Conservation (phyloP, 2,113 vertebrate species). For the Carassius gibelio region DNA sequence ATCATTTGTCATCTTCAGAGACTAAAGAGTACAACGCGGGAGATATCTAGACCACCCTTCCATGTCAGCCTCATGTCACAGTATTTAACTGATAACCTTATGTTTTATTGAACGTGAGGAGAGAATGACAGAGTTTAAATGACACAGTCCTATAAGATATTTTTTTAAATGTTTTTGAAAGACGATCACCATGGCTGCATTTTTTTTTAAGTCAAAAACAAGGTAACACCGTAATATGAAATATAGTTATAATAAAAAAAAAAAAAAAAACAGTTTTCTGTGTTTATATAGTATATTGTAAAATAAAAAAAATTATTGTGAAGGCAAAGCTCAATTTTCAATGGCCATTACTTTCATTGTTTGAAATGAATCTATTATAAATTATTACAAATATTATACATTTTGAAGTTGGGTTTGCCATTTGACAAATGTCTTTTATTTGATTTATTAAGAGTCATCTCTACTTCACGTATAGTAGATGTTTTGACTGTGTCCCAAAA, state of each 20-base stretch:
- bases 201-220: too few relatives aligned
- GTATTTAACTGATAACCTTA: not conserved
- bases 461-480: not conserved
- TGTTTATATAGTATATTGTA: not conserved
- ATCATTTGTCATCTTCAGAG: conserved; percentile 10
- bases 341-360: not conserved
- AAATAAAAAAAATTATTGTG: not conserved
- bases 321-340: not conserved
- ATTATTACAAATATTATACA: not conserved
- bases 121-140: not conserved
- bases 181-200: not conserved
- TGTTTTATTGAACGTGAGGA: not conserved
- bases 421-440: not conserved
- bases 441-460: not conserved
- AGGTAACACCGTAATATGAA: too few relatives aligned
- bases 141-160: not conserved
- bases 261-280: not conserved
- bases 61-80: not conserved
- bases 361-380: not conserved
- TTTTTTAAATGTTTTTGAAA: not conserved
- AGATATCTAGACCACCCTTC: not conserved
- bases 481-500: not conserved
- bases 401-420: too few relatives aligned
- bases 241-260: not conserved
- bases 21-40: not conserved